Base-by-base conservation (phyloP, 2,113 vertebrate genomes). In the Tachysurus fulvidraco region DNA sequence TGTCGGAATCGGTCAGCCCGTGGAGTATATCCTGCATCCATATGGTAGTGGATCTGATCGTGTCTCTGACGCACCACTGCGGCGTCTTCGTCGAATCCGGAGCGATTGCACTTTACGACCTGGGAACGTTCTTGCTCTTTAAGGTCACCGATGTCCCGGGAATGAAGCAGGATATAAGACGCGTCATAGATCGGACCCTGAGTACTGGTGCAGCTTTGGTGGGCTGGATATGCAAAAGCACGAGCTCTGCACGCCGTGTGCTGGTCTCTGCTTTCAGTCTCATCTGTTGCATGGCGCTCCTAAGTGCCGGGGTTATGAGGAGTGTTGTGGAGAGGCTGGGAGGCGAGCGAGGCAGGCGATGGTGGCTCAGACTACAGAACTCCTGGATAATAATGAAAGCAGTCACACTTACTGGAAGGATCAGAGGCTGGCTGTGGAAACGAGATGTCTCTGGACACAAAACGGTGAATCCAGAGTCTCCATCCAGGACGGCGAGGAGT, bases 21-120 rank as follows among this genome's bases (percentile, higher is more conserved):
- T 97, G 96, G 93, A 96, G 96, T 90, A 91, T 96, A 78, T 95
- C 96, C 76, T 96, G 95, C 82, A 89, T 97, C 83, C 95, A 94
- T 91, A 94, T 96, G 93, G 91, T 98, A 89, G 96, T 97, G 44
- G 94, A 97, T 88, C 94, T 97, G 81, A 95, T 98, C 50, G 95
- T 96, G 73, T 94, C 95, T 30, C 93, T 97, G 84, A 94, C 95
- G 79, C 95, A 95, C 83, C 94, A 93, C 57, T 95, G 95, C 71
- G 94, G 96, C 60, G 91, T 97, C 11, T 93, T 91, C 0, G 95
- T 97, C 50, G 97, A 97, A 92, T 92, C 91, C 0, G 94, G 94
- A 28, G 95, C 93, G 7, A 74, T 95, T 74, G 93, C 95, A 82
- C 91, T 97, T 36, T 96, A 96, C 85, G 94, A 92, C 85, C 93